Percentiles rank a stretch among this genome's conserved stretches.
Conservation (phyloP, 2,113 vertebrate species). For the Vulpes vulpes region DNA sequence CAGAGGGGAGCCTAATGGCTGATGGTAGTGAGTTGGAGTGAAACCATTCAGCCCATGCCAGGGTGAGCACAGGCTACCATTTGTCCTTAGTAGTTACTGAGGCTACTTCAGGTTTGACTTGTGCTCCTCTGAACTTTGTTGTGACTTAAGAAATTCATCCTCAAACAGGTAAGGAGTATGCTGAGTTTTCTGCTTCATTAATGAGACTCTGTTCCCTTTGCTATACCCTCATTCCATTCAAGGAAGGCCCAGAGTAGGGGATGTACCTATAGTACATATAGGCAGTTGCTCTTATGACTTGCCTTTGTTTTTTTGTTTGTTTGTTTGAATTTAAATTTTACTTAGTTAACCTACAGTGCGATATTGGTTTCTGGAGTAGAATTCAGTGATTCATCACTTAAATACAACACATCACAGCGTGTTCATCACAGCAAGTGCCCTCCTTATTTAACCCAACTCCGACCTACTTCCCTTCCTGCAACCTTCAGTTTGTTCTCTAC, state of each 20-base stretch:
- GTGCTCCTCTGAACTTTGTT: not conserved
- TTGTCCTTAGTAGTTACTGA: not conserved
- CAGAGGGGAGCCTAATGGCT: not conserved
- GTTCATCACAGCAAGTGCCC: no score
- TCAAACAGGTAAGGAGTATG: not conserved
- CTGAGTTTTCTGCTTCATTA: not conserved
- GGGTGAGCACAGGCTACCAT: not conserved
- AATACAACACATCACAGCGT: no score
- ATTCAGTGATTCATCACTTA: no score
- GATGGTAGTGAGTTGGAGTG: not conserved
- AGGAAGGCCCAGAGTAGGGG: not conserved
- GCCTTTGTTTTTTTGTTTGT: not conserved
- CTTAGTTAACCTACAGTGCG: no score
- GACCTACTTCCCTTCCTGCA: no score
- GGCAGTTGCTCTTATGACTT: not conserved
- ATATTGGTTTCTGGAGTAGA: no score
- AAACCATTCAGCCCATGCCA: not conserved
- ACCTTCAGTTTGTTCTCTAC: no score
- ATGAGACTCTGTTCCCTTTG: not conserved
- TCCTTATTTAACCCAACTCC: no score
- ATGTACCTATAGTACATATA: not conserved
- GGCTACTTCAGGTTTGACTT: not conserved
- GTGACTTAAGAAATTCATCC: not conserved
- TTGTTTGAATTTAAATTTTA: not conserved
- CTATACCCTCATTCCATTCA: not conserved